Evolutionary conservation across 2,888 invertebrate species (phyloP).

Genomic region (Caenorhabditis sp.): DNA sequence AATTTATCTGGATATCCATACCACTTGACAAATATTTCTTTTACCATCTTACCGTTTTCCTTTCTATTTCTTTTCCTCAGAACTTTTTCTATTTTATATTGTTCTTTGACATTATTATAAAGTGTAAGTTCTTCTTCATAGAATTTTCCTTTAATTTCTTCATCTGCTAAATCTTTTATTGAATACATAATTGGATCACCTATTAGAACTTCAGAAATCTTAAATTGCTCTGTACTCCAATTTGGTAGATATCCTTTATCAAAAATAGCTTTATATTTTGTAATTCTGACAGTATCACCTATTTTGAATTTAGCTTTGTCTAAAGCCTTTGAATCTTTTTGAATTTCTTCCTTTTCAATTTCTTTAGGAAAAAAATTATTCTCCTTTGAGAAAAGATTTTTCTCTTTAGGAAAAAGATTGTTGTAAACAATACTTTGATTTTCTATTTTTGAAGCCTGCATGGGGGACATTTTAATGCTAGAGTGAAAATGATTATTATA

Average conservation of each 20-base stretch:
- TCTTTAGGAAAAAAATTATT: too few species aligned
- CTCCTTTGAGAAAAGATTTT: too few species aligned
- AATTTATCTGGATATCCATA: slow-evolving; percentile 62
- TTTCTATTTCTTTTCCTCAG: slow-evolving; percentile 19
- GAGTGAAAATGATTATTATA: slow-evolving; percentile 64
- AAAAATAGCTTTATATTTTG: slow-evolving; percentile 62
- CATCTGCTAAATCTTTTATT: slow-evolving; percentile 15
- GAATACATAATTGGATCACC: slow-evolving; percentile 22
- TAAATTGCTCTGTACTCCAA: slow-evolving; percentile 51
- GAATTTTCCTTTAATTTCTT: slow-evolving; percentile 57
- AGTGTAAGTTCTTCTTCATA: slow-evolving; percentile 59
- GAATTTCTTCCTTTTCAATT: too few species aligned
- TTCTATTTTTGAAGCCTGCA: slow-evolving; percentile 47
- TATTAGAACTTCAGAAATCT: slow-evolving; percentile 41
- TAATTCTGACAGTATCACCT: slow-evolving; percentile 19
- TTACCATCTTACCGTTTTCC: slow-evolving; percentile 19
- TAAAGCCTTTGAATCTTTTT: slow-evolving; percentile 4
- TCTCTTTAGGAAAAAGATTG: slow-evolving; percentile 28
- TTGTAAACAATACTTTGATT: slow-evolving; percentile 33
- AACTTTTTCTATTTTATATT: slow-evolving; percentile 52
- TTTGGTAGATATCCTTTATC: too few species aligned
- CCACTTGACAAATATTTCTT: slow-evolving; percentile 48
- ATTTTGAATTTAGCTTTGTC: slow-evolving; percentile 6
- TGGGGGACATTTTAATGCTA: slow-evolving; percentile 61
- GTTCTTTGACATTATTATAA: slow-evolving; percentile 49